These are phyloP conservation scores for Scartelaos histophorus DNA, from an alignment of 2,113 vertebrate genomes.

Conservation along the genomic window DNA sequence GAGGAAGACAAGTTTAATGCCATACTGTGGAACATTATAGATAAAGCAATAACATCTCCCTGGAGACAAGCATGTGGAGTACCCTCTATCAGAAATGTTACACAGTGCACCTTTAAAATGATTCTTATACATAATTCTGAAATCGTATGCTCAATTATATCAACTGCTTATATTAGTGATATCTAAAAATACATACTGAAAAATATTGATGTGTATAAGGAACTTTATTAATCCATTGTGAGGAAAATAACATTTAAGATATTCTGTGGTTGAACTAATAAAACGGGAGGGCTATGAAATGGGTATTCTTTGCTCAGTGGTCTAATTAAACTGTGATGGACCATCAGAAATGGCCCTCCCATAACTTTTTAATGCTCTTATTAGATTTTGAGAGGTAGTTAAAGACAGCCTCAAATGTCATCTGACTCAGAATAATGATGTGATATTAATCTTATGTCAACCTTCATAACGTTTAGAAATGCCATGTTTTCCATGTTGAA, in stretches of 20 bases:
- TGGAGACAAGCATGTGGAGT: no score
- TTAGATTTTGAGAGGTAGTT: constrained; percentile 64
- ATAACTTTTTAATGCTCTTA: constrained; percentile 57
- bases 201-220: no score
- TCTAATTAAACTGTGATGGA: constrained; percentile 56
- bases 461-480: constrained; percentile 66
- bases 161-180: no score
- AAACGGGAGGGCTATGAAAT: neutral
- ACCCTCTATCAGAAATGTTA: no score
- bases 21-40: no score
- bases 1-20: no score
- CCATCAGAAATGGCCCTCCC: constrained; percentile 49
- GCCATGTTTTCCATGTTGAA: constrained; percentile 39
- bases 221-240: no score
- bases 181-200: no score
- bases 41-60: no score
- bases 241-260: neutral
- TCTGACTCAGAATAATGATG: constrained; percentile 57
- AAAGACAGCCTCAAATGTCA: constrained; percentile 61
- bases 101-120: no score
- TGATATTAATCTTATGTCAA: constrained; percentile 62
- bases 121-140: no score
- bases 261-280: neutral
- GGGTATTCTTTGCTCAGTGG: neutral
- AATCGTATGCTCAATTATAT: no score